Base-by-base conservation (phyloP, 2,888 invertebrate species). In the Tachina fera region DNA sequence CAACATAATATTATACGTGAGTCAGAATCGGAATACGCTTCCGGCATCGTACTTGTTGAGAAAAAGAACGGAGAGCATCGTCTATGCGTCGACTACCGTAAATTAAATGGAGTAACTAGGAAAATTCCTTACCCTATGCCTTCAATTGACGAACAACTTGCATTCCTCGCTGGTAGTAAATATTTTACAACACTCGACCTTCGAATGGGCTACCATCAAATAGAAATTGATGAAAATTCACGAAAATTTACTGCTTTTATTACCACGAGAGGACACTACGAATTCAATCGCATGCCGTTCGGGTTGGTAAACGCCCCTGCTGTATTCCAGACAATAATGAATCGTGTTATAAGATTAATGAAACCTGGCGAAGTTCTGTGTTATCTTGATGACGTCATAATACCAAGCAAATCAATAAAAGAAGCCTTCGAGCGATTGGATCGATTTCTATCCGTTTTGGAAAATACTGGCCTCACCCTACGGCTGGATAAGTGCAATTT, bases 21-120 rank as follows among this genome's bases (percentile, higher is more conserved):
- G 13, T 87, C 84, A 1, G 61, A 82, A 8, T 89, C 86, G 1
- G 58, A 81, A 13, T 88, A 87, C n/a, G 86, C 87, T 0, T 80
- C 87, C 0, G 61, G 51, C 6, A 70, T 88, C 3, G 82, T 88
- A 1, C 53, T 88, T 9, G 81, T 87, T 9, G 83, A 87, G 49
- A 88, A 89, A 61, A 84, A 87, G 49, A 87, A 89, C 10, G 84
- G 80, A 1, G 84, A 87, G 63, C 84, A 87, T 60, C 83, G 83
- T 3, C 47, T 87, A 22, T 88, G 85, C 51, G 68, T 88, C 0
- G 88, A 88, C 31, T 88, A 84, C 45, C 58, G 88, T 0, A 43
- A 51, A 11, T 10, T 87, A 5, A 87, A 87, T 41, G 9, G 11
- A 9, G 78, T 87, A 5, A 88, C 86, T 0, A n/a, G 71, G 3